phyloP scores from a whole-genome alignment of 2,888 invertebrate species.

The Nowickia ferox region DNA sequence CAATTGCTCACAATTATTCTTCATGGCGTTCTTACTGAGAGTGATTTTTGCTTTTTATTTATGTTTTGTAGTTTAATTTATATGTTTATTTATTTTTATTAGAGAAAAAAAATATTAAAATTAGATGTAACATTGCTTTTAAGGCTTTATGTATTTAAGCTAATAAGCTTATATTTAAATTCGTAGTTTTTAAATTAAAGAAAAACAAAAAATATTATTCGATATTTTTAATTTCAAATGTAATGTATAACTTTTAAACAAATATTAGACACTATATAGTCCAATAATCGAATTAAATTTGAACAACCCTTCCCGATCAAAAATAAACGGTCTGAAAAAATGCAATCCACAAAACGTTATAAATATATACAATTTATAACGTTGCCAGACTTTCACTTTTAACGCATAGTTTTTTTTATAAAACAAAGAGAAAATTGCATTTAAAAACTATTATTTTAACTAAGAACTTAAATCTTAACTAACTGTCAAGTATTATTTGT shows the following conservation, averaged over 20 bases:
- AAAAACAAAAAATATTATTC: not conserved
- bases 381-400: slow-evolving; percentile 6
- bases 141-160: slow-evolving; percentile 75
- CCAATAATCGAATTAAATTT: slow-evolving; percentile 22
- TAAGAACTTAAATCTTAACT: slow-evolving; percentile 22
- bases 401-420: not conserved
- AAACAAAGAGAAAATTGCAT: slow-evolving; percentile 37
- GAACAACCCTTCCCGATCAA: not conserved
- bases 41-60: not conserved
- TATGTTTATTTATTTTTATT: slow-evolving; percentile 54
- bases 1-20: not conserved
- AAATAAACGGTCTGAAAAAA: not conserved
- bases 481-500: slow-evolving; percentile 54
- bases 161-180: slow-evolving; percentile 69
- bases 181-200: slow-evolving; percentile 71
- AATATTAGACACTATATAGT: slow-evolving; percentile 32
- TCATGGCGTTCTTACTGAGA: not conserved
- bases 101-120: slow-evolving; percentile 46
- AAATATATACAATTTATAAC: not conserved
- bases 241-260: slow-evolving; percentile 24
- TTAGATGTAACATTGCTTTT: slow-evolving; percentile 75
- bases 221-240: slow-evolving; percentile 25
- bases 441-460: slow-evolving; percentile 46
- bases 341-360: too few species aligned
- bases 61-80: slow-evolving; percentile 40